A percentile compares a stretch with the other conserved stretches of the same genome.
phyloP scores from a whole-genome alignment of 2,797 vertebrate genomes.

The Channallabes apus region DNA sequence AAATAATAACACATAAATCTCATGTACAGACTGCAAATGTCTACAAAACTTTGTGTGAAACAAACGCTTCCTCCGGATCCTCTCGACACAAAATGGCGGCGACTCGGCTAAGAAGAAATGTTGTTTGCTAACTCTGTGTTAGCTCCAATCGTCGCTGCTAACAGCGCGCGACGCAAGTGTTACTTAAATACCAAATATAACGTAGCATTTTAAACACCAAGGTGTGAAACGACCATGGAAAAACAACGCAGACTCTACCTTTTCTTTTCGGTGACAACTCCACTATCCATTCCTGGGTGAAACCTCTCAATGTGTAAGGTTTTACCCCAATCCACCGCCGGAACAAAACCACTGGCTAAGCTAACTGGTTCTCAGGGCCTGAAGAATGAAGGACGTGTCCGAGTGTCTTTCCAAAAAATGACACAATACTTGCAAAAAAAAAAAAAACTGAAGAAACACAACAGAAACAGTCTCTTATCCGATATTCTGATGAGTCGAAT shows the following conservation, averaged over 20 bases:
- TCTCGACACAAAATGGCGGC: conserved; percentile 58
- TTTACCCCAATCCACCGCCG: conserved; percentile 44
- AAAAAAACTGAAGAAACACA: not conserved
- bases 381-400: conserved; percentile 55
- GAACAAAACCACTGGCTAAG: conserved; percentile 36
- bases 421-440: not conserved
- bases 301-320: conserved; percentile 51
- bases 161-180: not conserved
- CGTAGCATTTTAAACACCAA: not conserved
- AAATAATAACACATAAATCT: not conserved
- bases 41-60: conserved; percentile 24
- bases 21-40: no score
- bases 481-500: not conserved
- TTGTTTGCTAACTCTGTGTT: conserved; percentile 14
- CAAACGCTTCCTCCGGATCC: not conserved
- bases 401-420: conserved; percentile 11
- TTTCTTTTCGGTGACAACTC: conserved; percentile 90
- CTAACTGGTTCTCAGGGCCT: conserved; percentile 21
- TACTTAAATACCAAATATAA: no score
- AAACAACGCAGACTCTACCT: conserved; percentile 70
- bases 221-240: not conserved
- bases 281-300: conserved; percentile 80
- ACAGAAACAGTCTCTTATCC: not conserved
- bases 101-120: conserved; percentile 31
- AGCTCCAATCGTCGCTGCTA: not conserved